Evolutionary conservation across 1,140 invertebrate species (phyloP).

Genomic region (Drosophila aff.): DNA sequence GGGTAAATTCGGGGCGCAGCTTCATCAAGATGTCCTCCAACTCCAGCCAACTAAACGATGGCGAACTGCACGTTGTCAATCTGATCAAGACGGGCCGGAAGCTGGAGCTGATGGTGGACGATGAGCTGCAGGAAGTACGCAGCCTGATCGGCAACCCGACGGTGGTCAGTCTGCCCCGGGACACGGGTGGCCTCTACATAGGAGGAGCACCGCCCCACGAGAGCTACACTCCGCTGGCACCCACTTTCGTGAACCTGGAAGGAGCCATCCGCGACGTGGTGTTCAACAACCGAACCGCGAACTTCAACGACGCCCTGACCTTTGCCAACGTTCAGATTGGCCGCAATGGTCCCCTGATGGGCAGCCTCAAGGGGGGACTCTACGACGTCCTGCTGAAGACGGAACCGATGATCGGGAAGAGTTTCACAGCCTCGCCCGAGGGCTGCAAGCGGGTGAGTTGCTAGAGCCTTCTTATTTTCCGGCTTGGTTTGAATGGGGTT

Average conservation of each 20-base stretch:
- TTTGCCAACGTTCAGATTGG: conserved; percentile 91
- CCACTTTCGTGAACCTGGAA: conserved; percentile 87
- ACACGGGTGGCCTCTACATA: conserved; percentile 85
- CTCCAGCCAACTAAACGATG: conserved; percentile 87
- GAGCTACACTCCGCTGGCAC: conserved; percentile 70
- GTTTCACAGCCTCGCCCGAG: conserved; percentile 84
- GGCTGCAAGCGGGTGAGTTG: conserved; percentile 85
- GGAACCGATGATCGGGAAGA: conserved; percentile 84
- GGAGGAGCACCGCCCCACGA: conserved; percentile 82
- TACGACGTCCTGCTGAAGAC: conserved; percentile 85
- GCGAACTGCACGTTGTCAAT: conserved; percentile 87
- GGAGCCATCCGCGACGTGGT: conserved; percentile 93
- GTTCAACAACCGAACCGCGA: conserved; percentile 90
- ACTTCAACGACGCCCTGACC: conserved; percentile 88
- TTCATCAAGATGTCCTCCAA: conserved; percentile 88
- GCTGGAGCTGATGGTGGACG: conserved; percentile 90
- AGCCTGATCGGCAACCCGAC: conserved; percentile 86
- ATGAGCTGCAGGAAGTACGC: conserved; percentile 86
- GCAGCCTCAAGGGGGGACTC: conserved; percentile 82
- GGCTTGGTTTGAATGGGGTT: conserved; percentile 10
- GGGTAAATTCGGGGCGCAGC: conserved; percentile 88
- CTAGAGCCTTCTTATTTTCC: conserved; percentile 1
- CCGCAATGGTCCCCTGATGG: conserved; percentile 87
- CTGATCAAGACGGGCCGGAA: conserved; percentile 86
- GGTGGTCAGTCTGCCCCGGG: conserved; percentile 86